Percentiles rank a stretch among this genome's conserved stretches.
These are phyloP conservation scores for Neuroscelio doddi DNA, from an alignment of 2,888 invertebrate genomes.

Conservation along the genomic window DNA sequence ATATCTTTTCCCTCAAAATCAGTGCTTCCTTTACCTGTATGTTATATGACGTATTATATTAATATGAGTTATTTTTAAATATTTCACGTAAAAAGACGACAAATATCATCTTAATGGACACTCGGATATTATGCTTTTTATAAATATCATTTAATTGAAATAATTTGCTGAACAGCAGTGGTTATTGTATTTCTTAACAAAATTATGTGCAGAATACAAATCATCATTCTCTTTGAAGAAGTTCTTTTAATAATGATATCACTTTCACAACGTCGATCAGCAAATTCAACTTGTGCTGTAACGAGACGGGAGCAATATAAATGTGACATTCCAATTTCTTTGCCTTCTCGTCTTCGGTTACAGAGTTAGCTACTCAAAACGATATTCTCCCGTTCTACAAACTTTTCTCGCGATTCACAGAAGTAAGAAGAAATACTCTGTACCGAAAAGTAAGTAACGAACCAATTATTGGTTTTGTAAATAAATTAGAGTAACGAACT, in stretches of 20 bases:
- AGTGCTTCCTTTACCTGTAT: too few relatives aligned
- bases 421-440: neutral
- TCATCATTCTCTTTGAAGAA: neutral
- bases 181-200: too few relatives aligned
- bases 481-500: constrained; percentile 56
- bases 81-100: too few relatives aligned
- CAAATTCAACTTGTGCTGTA: neutral
- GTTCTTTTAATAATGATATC: neutral
- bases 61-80: too few relatives aligned
- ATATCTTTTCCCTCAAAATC: too few relatives aligned
- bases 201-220: neutral
- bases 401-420: constrained; percentile 1
- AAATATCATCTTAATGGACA: too few relatives aligned
- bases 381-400: constrained; percentile 1
- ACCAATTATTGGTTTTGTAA: constrained; percentile 32
- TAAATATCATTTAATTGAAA: too few relatives aligned
- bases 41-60: too few relatives aligned
- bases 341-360: neutral
- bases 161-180: too few relatives aligned
- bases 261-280: constrained; percentile 4
- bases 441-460: neutral
- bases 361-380: neutral
- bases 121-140: too few relatives aligned
- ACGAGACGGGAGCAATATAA: constrained; percentile 3
- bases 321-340: constrained; percentile 14